A percentile compares a stretch with the other conserved stretches of the same genome.
Conservation (phyloP, 2,797 vertebrate genomes). For the Muscicapa striata region DNA sequence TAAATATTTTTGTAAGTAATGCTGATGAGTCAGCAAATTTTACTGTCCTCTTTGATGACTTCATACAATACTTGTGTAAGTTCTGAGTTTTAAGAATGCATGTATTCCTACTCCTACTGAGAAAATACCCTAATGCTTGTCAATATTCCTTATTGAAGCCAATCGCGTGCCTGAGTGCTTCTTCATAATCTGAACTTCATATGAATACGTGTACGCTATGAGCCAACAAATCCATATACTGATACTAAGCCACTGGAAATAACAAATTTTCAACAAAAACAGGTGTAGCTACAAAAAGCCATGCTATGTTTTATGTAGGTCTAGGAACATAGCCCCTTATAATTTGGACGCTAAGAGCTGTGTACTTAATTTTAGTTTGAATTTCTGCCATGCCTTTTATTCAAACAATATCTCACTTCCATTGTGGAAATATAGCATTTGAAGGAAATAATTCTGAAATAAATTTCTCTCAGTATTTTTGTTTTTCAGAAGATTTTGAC, state of each 20-base stretch:
- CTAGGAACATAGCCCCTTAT: neutral
- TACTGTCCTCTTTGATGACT: neutral
- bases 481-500: neutral
- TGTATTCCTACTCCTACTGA: neutral
- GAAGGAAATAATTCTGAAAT: neutral
- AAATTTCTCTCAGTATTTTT: neutral
- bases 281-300: neutral
- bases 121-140: neutral
- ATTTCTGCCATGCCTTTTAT: neutral
- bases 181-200: neutral
- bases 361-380: neutral
- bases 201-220: fast-evolving
- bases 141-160: neutral
- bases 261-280: neutral
- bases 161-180: neutral
- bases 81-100: neutral
- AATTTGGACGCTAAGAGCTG: neutral
- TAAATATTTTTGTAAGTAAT: neutral
- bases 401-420: neutral
- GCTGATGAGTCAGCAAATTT: neutral
- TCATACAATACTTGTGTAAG: neutral
- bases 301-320: neutral
- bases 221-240: neutral
- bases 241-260: neutral
- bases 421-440: neutral